Evolutionary conservation across 2,888 invertebrate species (phyloP).

Genomic region (Drosophila lutescens): DNA sequence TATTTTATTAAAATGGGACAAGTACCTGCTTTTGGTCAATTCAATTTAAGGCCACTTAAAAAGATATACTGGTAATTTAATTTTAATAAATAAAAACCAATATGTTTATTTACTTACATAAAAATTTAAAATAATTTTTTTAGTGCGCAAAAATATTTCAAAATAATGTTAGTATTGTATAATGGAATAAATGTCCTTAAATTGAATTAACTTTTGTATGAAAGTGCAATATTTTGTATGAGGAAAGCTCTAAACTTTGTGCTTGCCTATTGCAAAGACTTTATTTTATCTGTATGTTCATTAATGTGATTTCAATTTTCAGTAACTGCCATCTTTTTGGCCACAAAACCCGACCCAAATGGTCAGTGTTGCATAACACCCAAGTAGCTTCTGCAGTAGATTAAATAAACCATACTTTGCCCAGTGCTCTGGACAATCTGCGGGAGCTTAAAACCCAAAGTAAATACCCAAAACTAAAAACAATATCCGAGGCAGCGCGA

Average conservation of each 20-base stretch:
- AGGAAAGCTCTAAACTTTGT: no score
- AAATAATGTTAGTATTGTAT: no score
- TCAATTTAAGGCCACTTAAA: no score
- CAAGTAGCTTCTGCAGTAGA: conserved; percentile 15
- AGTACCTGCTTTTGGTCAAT: background rate
- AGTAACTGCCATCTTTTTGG: conserved; percentile 10
- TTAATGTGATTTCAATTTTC: background rate
- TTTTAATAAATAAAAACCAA: no score
- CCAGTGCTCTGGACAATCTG: conserved; percentile 26
- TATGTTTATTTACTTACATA: no score
- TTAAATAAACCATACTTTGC: conserved; percentile 30
- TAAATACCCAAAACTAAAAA: conserved; percentile 55
- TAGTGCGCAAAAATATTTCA: no score
- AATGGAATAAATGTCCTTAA: no score
- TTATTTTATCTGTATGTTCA: background rate
- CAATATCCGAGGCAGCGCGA: conserved; percentile 41
- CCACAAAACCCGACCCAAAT: conserved; percentile 19
- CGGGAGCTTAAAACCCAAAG: conserved; percentile 26
- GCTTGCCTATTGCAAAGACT: no score
- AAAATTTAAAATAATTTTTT: no score
- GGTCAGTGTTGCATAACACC: conserved; percentile 30
- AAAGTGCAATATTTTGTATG: no score
- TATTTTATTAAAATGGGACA: background rate
- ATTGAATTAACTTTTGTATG: no score
- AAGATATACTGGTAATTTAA: no score